These are phyloP conservation scores for Torymus auratus DNA, from an alignment of 2,888 invertebrate genomes.

Conservation along the genomic window DNA sequence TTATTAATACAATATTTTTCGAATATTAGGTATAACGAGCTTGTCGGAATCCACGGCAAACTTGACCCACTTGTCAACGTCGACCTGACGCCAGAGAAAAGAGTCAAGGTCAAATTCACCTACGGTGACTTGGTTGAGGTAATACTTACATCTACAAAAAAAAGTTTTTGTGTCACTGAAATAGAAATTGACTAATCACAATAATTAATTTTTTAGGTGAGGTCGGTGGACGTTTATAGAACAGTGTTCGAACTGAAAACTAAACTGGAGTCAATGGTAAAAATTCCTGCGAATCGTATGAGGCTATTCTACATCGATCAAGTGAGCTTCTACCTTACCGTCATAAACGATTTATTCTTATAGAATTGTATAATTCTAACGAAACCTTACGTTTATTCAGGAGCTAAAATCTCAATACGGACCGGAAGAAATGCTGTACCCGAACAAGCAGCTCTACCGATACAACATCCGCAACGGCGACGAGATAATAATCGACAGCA, in stretches of 20 bases:
- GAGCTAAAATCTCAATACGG: slow-evolving; percentile 80
- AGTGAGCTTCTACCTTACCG: slow-evolving; percentile 70
- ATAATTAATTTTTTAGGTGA: slow-evolving; percentile 67
- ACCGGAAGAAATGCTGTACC: slow-evolving; percentile 93
- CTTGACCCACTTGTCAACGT: slow-evolving; percentile 93
- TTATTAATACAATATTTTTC: slow-evolving; percentile 39
- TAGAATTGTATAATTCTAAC: too few relatives aligned
- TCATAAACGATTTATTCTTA: too few relatives aligned
- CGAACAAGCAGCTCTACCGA: slow-evolving; percentile 92
- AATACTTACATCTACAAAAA: slow-evolving; percentile 42
- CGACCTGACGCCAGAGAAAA: slow-evolving; percentile 90
- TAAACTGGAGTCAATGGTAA: slow-evolving; percentile 87
- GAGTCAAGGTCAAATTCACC: slow-evolving; percentile 90
- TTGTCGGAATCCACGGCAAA: slow-evolving; percentile 91
- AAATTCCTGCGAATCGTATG: slow-evolving; percentile 90
- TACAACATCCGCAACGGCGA: slow-evolving; percentile 94
- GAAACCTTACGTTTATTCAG: slow-evolving; percentile 60
- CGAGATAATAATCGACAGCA: slow-evolving; percentile 92
- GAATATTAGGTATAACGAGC: slow-evolving; percentile 86
- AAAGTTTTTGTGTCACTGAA: slow-evolving; percentile 12
- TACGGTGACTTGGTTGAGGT: slow-evolving; percentile 87
- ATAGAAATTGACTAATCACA: not conserved
- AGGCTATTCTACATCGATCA: slow-evolving; percentile 93
- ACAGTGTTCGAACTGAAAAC: slow-evolving; percentile 90
- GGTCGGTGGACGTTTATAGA: slow-evolving; percentile 78